Evolutionary conservation across 2,797 vertebrate genomes (phyloP).

Genomic region (Cyprinodon diabolis): DNA sequence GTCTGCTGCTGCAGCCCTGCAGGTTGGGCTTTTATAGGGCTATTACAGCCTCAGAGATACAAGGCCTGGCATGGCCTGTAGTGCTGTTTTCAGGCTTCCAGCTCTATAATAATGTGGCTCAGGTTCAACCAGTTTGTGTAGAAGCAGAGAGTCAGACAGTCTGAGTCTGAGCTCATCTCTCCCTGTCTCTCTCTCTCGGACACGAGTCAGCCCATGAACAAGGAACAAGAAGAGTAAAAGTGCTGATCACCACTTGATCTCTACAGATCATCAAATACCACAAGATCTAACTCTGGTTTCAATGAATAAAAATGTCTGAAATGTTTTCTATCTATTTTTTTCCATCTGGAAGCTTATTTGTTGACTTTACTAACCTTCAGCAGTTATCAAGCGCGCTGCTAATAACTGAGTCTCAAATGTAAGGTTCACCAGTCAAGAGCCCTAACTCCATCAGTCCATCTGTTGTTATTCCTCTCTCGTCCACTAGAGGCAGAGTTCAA

Average conservation of each 20-base stretch:
- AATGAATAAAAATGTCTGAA: too few species aligned
- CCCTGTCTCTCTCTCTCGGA: slow-evolving; percentile 75
- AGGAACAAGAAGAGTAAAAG: slow-evolving; percentile 91
- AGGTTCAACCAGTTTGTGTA: slow-evolving; percentile 48
- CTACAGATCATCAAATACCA: slow-evolving; percentile 95
- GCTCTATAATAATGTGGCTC: slow-evolving; percentile 60
- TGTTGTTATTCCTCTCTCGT: too few species aligned
- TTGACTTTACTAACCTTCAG: not conserved
- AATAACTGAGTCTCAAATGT: too few species aligned
- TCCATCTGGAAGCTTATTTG: too few species aligned
- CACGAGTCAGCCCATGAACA: slow-evolving; percentile 86
- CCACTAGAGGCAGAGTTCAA: too few species aligned
- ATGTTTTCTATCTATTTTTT: too few species aligned
- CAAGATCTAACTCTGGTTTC: slow-evolving; percentile 57
- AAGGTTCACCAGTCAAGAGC: too few species aligned
- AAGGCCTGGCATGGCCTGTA: slow-evolving; percentile 42
- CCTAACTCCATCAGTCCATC: not conserved
- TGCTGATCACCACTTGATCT: slow-evolving; percentile 97
- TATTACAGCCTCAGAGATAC: not conserved
- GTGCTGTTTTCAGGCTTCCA: slow-evolving; percentile 51
- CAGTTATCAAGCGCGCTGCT: not conserved
- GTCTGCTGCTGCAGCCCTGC: not conserved
- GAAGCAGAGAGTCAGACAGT: too few species aligned
- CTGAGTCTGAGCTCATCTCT: not conserved
- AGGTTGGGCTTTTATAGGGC: slow-evolving; percentile 68